These are phyloP conservation scores for Troides aeacus DNA, from an alignment of 2,888 invertebrate species.

Conservation along the genomic window DNA sequence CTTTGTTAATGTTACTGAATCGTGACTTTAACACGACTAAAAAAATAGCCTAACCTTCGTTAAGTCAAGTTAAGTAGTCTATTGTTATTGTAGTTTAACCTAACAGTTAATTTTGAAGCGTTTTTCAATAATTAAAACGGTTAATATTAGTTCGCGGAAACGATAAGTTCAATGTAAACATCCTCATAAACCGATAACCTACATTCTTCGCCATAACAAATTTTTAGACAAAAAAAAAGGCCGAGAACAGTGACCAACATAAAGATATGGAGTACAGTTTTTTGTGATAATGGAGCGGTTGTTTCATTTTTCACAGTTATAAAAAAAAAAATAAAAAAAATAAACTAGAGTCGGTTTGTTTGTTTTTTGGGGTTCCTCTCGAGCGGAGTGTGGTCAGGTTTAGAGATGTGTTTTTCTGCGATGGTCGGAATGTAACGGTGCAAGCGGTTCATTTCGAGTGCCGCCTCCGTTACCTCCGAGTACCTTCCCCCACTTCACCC, in stretches of 20 bases:
- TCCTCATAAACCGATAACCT: background rate
- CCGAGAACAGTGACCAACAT: conserved; percentile 4
- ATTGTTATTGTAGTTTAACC: no score
- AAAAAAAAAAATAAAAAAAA: conserved; percentile 7
- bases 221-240: no score
- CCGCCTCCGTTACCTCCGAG: no score
- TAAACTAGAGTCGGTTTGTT: background rate
- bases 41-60: no score
- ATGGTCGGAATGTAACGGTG: conserved; percentile 38
- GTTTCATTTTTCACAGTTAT: conserved; percentile 28
- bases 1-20: no score
- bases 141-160: no score
- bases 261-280: conserved; percentile 16
- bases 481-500: no score
- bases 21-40: no score
- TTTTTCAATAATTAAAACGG: no score
- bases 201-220: no score
- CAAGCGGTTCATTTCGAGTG: conserved; percentile 26
- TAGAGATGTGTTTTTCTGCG: conserved; percentile 26
- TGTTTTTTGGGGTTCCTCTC: conserved; percentile 14
- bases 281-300: background rate
- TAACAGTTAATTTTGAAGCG: no score
- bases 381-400: conserved; percentile 3
- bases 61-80: no score
- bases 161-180: background rate